Base-by-base conservation (phyloP, 64 coral and sea anemone genomes). In the Platygyra sinensis region DNA sequence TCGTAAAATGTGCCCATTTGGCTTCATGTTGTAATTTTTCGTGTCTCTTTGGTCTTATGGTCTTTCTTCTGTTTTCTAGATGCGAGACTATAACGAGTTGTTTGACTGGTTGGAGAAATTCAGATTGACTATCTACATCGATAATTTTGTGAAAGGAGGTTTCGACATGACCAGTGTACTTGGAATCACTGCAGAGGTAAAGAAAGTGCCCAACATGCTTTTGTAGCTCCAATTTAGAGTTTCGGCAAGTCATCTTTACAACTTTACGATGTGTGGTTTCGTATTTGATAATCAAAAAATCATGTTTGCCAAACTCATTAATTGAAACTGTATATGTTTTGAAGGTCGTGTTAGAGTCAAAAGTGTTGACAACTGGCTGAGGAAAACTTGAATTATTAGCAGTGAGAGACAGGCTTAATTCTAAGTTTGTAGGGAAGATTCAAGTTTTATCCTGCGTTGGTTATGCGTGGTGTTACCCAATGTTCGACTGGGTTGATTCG, bases 61-160 rank as follows among this genome's bases (percentile, higher is more conserved):
- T 52, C 4, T 72, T 72, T 50, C 10, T 69, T 67, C 79, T 24
- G 52, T 30, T 86, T 29, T 18, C 24, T 63, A 98, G 96, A 98
- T 93, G 94, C 77, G 60, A 50, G 96, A 98, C 59, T 98, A 98
- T 65, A 93, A 99, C 79, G 94, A 82, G 36, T 65, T 95, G 59
- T 93, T 86, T n/a, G 97, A 99, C 86, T 99, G 97, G 97, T 46
- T 99, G 72, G 94, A 95, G 17, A 90, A 75, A 31, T 96, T 85
- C 77, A 99, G 96, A 50, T 74, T 99, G 8, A 73, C 80, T 27
- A 74, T 95, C 51, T 99, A 99, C 84, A 94, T 99, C 71, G 97
- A 99, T 64, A 95, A 93, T 89, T 99, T 99, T 83, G 94, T 93
- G 20, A 89, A 88, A 54, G 97, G 87, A 80, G 97, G 97, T 59